Base-by-base conservation (phyloP, 2,888 invertebrate genomes). In the Timandra comae region DNA sequence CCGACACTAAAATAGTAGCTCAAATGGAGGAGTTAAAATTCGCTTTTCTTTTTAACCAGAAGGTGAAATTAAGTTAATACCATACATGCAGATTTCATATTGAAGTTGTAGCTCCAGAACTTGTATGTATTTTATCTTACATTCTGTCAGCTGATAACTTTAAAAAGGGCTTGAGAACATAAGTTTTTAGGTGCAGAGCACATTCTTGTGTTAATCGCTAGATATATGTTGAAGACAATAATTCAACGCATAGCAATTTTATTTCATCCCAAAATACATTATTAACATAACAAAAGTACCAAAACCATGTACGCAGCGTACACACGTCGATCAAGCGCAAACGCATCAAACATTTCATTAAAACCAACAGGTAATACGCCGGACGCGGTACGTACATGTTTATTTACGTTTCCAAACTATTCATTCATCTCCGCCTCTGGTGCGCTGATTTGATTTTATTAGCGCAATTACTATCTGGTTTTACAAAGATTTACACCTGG, bases 321-420 rank as follows among this genome's bases (percentile, higher is more conserved):
- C 35, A 44, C 43, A 51, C 66, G 70, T 74, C 78, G 74, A 77
- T 75, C 74, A 68, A 66, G 69, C 73, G 70, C 67, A 72, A 75
- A 75, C 68, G 73, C 77, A 76, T 71, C 72, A 74, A 77, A 71
- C 72, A 69, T 79, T 78, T 76, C 77, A 73, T 73, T 78, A 67
- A 69, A 75, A 71, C 75, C 74, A 72, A 76, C 81, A 80, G 81
- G 81, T 80, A 80, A 80, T 77, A 73, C 67, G 72, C 55, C 55
- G 63, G 53, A 52, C 65, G 67, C 52, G 39, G 47, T 52, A 48
- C 61, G 63, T 63, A 63, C 68, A 48, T 70, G 72, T 79, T 80
- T 79, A 69, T 76, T 75, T 79, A 70, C 50, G 67, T 67, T 61
- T 58, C 48, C 47, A 62, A 63, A 67, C 63, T 76, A 74, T 79